Percentiles rank a stretch among this genome's conserved stretches.
Evolutionary conservation across 2,797 vertebrate genomes (phyloP).

Genomic region (Gadopsis marmoratus): DNA sequence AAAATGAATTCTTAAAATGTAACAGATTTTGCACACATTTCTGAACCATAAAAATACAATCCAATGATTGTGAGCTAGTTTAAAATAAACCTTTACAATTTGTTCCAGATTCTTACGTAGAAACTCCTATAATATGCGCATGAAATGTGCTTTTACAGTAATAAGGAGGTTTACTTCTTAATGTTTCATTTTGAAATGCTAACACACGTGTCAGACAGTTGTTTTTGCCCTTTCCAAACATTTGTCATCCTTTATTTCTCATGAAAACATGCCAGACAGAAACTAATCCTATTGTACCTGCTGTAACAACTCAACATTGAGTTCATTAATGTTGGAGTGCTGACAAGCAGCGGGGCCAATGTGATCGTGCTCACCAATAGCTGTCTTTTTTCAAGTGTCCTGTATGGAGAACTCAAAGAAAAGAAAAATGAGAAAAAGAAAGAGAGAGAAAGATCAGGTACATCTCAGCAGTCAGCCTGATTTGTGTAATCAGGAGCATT

Average conservation of each 20-base stretch:
- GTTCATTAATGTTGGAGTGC: conserved; percentile 75
- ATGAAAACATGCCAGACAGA: conserved; percentile 50
- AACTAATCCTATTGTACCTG: conserved; percentile 55
- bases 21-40: not conserved
- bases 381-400: conserved; percentile 69
- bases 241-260: conserved; percentile 62
- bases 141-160: conserved; percentile 8
- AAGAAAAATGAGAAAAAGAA: conserved; percentile 88
- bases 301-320: conserved; percentile 56
- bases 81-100: conserved; percentile 8
- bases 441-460: conserved; percentile 85
- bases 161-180: conserved; percentile 26
- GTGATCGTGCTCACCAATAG: conserved; percentile 66
- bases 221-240: conserved; percentile 57
- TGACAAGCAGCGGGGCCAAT: conserved; percentile 71
- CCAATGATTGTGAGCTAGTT: not conserved
- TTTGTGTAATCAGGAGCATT: conserved; percentile 68
- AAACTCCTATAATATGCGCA: not conserved
- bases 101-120: not conserved
- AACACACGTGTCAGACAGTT: conserved; percentile 52
- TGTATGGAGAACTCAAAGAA: conserved; percentile 88
- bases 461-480: conserved; percentile 87
- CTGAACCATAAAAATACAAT: not conserved
- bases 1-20: not conserved
- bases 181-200: conserved; percentile 42